These are phyloP conservation scores for Melanaphis sacchari DNA, from an alignment of 1,140 invertebrate species.

Conservation along the genomic window DNA sequence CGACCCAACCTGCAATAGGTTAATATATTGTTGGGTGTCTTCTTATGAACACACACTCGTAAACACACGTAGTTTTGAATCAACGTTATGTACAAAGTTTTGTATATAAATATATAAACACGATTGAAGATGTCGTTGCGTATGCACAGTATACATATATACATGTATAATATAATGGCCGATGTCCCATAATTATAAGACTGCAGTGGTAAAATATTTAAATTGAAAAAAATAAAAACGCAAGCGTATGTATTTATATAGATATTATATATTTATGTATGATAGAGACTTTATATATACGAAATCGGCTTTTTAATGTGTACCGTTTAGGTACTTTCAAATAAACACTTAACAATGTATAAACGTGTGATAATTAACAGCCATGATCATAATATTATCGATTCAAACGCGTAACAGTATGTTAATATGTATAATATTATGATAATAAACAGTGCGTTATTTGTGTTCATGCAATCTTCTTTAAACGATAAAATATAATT, in stretches of 20 bases:
- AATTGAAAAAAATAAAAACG: not conserved
- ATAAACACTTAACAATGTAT: constrained; percentile 18
- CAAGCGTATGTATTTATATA: not conserved
- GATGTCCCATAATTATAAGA: not conserved
- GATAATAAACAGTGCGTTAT: not conserved
- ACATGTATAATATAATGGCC: not conserved
- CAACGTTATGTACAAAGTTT: too few relatives aligned
- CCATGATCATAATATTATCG: not conserved
- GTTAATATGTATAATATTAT: not conserved
- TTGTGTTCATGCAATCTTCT: not conserved
- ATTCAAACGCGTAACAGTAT: not conserved
- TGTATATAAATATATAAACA: not conserved
- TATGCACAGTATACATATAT: not conserved
- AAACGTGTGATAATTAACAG: not conserved
- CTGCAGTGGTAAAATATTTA: not conserved
- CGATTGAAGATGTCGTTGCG: not conserved
- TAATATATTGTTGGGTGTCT: not conserved
- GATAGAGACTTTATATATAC: constrained; percentile 3
- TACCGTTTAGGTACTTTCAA: not conserved
- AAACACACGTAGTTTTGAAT: not conserved
- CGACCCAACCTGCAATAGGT: not conserved
- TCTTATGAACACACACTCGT: not conserved
- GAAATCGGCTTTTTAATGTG: not conserved
- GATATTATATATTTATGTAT: not conserved
- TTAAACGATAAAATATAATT: not conserved